Percentiles rank a stretch among this genome's conserved stretches.
These are phyloP conservation scores for Drosophila maculinotata DNA, from an alignment of 2,888 invertebrate species.

Conservation along the genomic window DNA sequence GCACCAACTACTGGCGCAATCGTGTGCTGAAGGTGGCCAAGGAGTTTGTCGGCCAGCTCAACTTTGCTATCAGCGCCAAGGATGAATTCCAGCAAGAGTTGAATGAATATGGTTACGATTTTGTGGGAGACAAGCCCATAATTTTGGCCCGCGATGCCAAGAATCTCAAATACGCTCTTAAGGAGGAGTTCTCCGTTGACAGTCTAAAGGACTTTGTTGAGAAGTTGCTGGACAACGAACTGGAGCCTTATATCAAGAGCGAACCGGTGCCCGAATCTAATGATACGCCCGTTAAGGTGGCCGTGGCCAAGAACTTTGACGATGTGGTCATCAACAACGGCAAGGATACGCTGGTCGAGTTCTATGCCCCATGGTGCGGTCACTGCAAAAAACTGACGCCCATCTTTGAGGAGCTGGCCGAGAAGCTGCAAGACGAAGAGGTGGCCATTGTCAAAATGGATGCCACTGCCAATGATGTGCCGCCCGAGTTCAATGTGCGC, in stretches of 20 bases:
- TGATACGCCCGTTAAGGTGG: constrained; percentile 93
- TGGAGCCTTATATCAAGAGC: constrained; percentile 97
- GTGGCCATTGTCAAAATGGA: constrained; percentile 98
- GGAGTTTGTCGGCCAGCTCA: constrained; percentile 86
- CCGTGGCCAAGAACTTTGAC: constrained; percentile 98
- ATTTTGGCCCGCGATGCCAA: constrained; percentile 93
- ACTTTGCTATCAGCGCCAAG: constrained; percentile 96
- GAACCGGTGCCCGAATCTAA: constrained; percentile 95
- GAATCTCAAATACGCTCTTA: constrained; percentile 95
- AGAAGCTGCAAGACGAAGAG: constrained; percentile 93
- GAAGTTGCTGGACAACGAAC: constrained; percentile 91
- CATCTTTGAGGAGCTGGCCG: constrained; percentile 96
- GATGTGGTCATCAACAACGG: constrained; percentile 95
- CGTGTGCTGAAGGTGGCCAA: constrained; percentile 92
- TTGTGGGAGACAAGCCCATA: constrained; percentile 94
- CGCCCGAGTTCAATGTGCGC: constrained; percentile 93
- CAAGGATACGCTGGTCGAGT: constrained; percentile 97
- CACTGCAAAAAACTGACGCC: constrained; percentile 99
- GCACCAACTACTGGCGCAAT: constrained; percentile 99
- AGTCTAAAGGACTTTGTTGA: constrained; percentile 93
- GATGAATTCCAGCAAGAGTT: constrained; percentile 97
- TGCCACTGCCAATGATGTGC: constrained; percentile 99
- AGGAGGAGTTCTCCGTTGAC: constrained; percentile 95
- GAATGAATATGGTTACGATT: constrained; percentile 96
- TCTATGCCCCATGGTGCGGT: constrained; percentile 99